Evolutionary conservation across 1,140 invertebrate species (phyloP), one percentile per base, ranked within the genome.

Genomic region (Chironomus striatipennis): DNA sequence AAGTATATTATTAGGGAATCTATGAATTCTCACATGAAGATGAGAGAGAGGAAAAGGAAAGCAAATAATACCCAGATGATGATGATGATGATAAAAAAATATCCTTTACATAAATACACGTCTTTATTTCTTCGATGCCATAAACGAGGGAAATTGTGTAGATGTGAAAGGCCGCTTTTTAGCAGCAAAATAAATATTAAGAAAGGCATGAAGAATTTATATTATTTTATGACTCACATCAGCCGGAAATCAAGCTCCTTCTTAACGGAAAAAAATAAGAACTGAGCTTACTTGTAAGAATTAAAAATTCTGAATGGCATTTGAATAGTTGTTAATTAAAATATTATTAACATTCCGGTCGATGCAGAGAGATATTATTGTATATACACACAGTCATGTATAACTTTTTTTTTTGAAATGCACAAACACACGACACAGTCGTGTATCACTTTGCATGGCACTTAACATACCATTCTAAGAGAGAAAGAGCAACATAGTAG

Each of bases 341-440:
- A 70, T 70, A 70, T 70, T 70, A 70, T 70, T 70, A 70, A 70
- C 17, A 70, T 70, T 70, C 65, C 65, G 65, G 65, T 70, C 17
- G 47, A 57, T 20, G 10, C n/a, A 70, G 65, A 70, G 18, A 70
- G n/a, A n/a, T n/a, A n/a, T n/a, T n/a, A n/a, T n/a, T n/a, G n/a
- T n/a, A n/a, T 12, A 12, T 57, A n/a, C n/a, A 57, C n/a, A n/a
- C n/a, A 57, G 1, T 57, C 47, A n/a, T 12, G 47, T 57, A 12
- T 57, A 2, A n/a, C n/a, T 57, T 57, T 57, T 57, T 57, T 4
- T 57, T n/a, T 67, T 18, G n/a, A 18, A 10, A 18, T 21, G 17
- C 65, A 17, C 17, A 18, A 18, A 70, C 17, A 70, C 47, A 57
- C 47, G 12, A 57, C 12, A 15, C 12, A 57, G n/a, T n/a, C 47